These are phyloP conservation scores for Pyrgilauda ruficollis DNA, from an alignment of 2,113 vertebrate species.

Conservation along the genomic window DNA sequence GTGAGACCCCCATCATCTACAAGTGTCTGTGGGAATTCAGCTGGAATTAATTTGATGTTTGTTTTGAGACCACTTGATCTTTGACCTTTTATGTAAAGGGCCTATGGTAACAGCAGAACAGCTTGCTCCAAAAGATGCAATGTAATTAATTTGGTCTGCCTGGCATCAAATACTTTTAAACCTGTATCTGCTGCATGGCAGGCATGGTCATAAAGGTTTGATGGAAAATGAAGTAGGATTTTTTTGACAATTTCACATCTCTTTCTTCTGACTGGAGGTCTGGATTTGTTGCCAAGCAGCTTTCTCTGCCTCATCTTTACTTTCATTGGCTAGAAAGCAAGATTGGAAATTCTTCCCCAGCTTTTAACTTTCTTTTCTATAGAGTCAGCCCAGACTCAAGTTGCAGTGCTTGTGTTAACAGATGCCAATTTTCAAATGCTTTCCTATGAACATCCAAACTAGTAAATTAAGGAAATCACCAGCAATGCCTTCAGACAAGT, in stretches of 20 bases:
- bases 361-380: not conserved
- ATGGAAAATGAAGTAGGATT: not conserved
- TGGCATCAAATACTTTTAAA: not conserved
- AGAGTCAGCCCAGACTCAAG: not conserved
- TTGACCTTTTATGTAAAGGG: not conserved
- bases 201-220: not conserved
- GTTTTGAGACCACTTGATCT: not conserved
- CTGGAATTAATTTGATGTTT: not conserved
- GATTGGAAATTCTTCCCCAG: not conserved
- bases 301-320: not conserved
- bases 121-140: not conserved
- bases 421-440: not conserved
- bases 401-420: not conserved
- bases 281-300: not conserved
- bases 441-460: not conserved
- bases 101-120: not conserved
- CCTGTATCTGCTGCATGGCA: not conserved
- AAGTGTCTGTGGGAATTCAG: not conserved
- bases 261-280: not conserved
- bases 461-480: conserved; percentile 39
- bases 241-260: not conserved
- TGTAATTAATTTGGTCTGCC: not conserved
- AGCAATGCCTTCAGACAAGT: conserved; percentile 52
- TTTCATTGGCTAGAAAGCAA: not conserved
- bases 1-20: not conserved